Base-by-base conservation (phyloP, 2,113 vertebrate species). In the Oryzias celebensis region DNA sequence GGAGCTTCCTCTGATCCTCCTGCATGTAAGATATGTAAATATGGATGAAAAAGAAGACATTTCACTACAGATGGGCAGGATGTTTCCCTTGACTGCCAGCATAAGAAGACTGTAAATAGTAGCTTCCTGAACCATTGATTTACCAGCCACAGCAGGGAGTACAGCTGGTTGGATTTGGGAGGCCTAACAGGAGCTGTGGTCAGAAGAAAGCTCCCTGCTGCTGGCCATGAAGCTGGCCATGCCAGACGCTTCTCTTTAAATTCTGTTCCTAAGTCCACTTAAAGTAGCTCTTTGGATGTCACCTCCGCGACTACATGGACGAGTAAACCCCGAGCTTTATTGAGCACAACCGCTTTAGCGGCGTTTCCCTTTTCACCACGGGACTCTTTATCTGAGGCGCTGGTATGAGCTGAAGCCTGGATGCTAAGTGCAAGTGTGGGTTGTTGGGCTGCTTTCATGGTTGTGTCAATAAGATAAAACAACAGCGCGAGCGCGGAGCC, bases 381-480 rank as follows among this genome's bases (percentile, higher is more conserved):
- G 76, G 63, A 78, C 68, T 55, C 71, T 75, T 84, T 83, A 84
- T 88, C 87, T 66, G 71, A 77, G 60, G 52, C 51, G 50, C 83
- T 76, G 62, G 80, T 68, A 73, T 79, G 78, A 76, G 73, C 68
- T 73, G 64, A 75, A 80, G 69, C 76, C 63, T 78, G 76, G 57
- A 68, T 76, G 78, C 73, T 81, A 84, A 87, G 87, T 87, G 85
- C 67, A 77, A 79, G 74, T 77, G 77, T 82, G 78, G 75, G 78
- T 65, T 77, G 76, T 75, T 79, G 78, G 75, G 80, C 63, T 77
- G 74, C 75, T 80, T 77, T 73, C 77, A 70, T 50, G 75, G 69
- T 83, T 80, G 75, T 73, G 75, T 83, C 83, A 78, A 75, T 81
- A 76, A 77, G 82, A 85, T 87, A 83, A 84, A 80, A 88, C 76